Base-by-base conservation (phyloP, 1,140 invertebrate species). In the Brachionus koreanus region DNA sequence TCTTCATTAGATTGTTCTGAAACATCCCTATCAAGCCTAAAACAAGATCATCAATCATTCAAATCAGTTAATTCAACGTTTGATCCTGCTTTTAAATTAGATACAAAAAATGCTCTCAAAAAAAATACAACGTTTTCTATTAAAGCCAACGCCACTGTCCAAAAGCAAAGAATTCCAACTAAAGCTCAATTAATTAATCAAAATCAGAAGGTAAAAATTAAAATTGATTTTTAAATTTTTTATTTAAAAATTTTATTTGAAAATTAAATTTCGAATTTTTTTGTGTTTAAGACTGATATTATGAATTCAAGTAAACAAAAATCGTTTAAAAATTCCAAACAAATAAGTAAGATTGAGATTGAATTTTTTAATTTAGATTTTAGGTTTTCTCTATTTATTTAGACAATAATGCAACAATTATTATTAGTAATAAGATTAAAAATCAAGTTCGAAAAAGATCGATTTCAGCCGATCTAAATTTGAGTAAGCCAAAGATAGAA, bases 51-150 rank as follows among this genome's bases (percentile, higher is more conserved):
- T 7, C n/a, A 74, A 10, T 74, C 69, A 25, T 74, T 74, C 16
- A 74, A 74, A 46, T 46, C 19, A 9, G 69, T 74, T n/a, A 74
- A 74, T 46, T 25, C 42, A 12, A 74, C 69, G 25, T 74, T 74
- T 46, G 69, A 49, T 39, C 29, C 19, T 74, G 10, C 10, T 25
- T 4, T 46, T 5, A 74, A 46, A 74, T 10, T 13, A 13, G 23
- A 43, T 0, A 2, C 12, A 33, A 74, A 19, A 46, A 46, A 46
- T 25, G 10, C 23, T 23, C 37, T 69, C 0, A 35, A 69, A 69
- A 69, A 69, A 23, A 69, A 69, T 16, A 69, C 65, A 13, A 69
- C 65, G 42, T 69, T 69, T 69, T 69, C 33, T 69, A 39, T 69
- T 5, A 74, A 74, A 46, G 13, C 39, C 9, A 74, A 42, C 23